Evolutionary conservation across 2,797 vertebrate species (phyloP), one percentile per base, ranked within the genome.

Genomic region (Sarcoramphus papa): DNA sequence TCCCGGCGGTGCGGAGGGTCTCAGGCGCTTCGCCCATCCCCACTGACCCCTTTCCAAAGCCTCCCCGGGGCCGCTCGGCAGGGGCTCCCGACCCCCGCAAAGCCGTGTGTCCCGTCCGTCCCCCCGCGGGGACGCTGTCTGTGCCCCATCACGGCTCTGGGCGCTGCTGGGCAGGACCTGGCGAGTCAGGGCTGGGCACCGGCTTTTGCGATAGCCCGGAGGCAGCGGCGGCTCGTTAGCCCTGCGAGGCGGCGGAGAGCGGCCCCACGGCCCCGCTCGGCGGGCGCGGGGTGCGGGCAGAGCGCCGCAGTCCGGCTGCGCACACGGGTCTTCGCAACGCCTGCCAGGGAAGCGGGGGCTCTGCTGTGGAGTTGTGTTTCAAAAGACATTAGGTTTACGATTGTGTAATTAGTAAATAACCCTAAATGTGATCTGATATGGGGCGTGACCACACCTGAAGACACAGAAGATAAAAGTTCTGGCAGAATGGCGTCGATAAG

Each of bases 261-360:
- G 1, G 19, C 18, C 6, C 33, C 35, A 0, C 2, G 4, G 35
- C 45, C 30, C 37, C 7, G 3, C 60, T 16, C 2, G 2, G 43
- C 0, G 2, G 7, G 35, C 28, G 8, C 4, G 10, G 17, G 30
- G 4, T 37, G 37, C 37, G 12, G 31, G 10, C 33, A 17, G 35
- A 4, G 28, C 7, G 4, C 8, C 0, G 59, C 25, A 5, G 0
- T 2, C n/a, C 3, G 4, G 23, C n/a, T 20, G 57, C 2, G 3
- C 15, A 12, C 21, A 3, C 1, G 13, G 10, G 6, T 14, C 25
- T 45, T 10, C 6, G 59, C 6, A 6, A 33, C 57, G 37, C 37
- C 41, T 16, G 27, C 23, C 23, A 0, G 67, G 64, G 7, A 33
- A 4, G 9, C 6, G 0, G 31, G 78, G 51, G 18, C 23, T 62